Evolutionary conservation across 2,113 vertebrate species (phyloP).

Genomic region (Aplodontia rufa): DNA sequence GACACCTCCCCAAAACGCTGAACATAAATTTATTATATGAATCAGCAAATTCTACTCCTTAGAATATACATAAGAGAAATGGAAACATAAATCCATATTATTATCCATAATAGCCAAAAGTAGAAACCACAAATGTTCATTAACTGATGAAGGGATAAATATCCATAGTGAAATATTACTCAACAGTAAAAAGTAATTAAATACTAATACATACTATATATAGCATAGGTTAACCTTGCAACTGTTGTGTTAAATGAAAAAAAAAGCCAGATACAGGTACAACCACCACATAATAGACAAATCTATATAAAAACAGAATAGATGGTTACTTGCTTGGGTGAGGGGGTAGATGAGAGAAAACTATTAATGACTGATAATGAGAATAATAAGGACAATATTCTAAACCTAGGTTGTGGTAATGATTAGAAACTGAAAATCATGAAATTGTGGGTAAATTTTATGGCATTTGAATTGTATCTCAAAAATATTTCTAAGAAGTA

Average conservation of each 20-base stretch:
- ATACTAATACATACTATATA: not conserved
- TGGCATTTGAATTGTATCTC: not conserved
- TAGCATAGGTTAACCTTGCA: not conserved
- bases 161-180: not conserved
- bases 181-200: not conserved
- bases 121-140: not conserved
- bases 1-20: not conserved
- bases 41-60: not conserved
- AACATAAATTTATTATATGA: not conserved
- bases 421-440: not conserved
- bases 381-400: not conserved
- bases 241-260: not conserved
- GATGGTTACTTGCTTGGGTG: not conserved
- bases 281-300: too few relatives aligned
- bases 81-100: not conserved
- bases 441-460: not conserved
- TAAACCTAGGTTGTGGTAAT: not conserved
- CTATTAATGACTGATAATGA: not conserved
- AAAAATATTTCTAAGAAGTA: not conserved
- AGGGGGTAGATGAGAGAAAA: too few relatives aligned
- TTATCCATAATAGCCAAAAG: not conserved
- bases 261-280: too few relatives aligned
- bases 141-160: not conserved
- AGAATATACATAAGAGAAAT: not conserved
- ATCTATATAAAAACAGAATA: not conserved